These are phyloP conservation scores for Mirza zaza DNA, from an alignment of 2,113 vertebrate species.

Conservation along the genomic window DNA sequence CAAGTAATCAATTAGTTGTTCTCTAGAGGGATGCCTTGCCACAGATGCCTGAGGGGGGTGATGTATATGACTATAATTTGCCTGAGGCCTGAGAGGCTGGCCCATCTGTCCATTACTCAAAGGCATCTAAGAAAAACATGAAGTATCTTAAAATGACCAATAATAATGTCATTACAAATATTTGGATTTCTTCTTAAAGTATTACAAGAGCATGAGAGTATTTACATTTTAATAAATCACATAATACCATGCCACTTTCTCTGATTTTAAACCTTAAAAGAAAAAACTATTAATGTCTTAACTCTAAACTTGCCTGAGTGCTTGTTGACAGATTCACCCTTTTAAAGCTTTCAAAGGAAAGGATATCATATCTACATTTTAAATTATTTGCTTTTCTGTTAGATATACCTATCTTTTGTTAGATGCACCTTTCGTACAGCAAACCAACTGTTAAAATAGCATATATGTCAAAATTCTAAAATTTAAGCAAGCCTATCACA, in stretches of 20 bases:
- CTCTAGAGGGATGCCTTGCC: constrained; percentile 95
- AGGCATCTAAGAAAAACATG: constrained; percentile 91
- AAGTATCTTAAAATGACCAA: constrained; percentile 79
- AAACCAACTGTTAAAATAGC: constrained; percentile 39
- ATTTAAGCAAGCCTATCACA: neutral
- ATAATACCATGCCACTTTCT: constrained; percentile 23
- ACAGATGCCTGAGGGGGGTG: constrained; percentile 88
- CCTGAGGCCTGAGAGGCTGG: constrained; percentile 88
- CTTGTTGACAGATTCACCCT: neutral
- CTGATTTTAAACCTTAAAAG: constrained; percentile 52
- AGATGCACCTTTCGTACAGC: neutral
- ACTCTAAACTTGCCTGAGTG: constrained; percentile 35
- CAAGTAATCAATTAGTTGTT: constrained; percentile 97
- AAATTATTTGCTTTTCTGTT: constrained; percentile 42
- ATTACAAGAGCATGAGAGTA: constrained; percentile 52
- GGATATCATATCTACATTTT: constrained; percentile 15
- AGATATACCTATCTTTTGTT: neutral
- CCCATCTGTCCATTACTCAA: constrained; percentile 96
- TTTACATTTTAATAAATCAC: constrained; percentile 59
- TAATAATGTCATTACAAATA: constrained; percentile 69
- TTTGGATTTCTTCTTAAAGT: constrained; percentile 42
- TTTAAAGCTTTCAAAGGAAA: constrained; percentile 44
- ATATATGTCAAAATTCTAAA: neutral
- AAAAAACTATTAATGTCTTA: constrained; percentile 42
- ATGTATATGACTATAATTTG: constrained; percentile 89